Percentiles rank a stretch among this genome's conserved stretches.
Evolutionary conservation across 2,797 vertebrate genomes (phyloP).

Genomic region (Rallus crepitans): DNA sequence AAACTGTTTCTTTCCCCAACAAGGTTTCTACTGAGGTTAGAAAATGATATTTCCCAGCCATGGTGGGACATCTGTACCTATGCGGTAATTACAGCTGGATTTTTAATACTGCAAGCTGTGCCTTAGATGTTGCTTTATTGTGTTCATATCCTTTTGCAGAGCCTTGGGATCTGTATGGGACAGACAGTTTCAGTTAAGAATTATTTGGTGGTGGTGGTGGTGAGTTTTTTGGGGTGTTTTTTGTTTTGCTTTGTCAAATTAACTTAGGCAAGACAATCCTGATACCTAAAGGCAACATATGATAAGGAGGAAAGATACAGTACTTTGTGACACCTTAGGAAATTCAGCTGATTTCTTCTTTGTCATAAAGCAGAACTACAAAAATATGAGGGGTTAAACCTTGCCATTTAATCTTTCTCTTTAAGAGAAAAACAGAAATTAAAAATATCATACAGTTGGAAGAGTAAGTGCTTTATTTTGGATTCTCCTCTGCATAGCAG

Average conservation of each 20-base stretch:
- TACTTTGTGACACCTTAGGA: neutral
- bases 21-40: neutral
- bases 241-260: neutral
- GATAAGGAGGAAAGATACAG: neutral
- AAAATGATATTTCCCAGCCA: neutral
- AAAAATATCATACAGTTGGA: neutral
- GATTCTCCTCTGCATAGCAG: neutral
- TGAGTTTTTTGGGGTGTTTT: neutral
- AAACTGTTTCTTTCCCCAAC: neutral
- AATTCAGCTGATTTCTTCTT: neutral
- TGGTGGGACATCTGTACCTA: neutral
- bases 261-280: neutral
- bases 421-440: neutral
- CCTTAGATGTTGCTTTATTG: neutral
- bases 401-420: neutral
- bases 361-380: neutral
- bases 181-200: neutral
- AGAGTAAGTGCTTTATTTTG: slow-evolving; percentile 23
- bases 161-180: neutral
- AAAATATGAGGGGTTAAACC: neutral
- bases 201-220: no score
- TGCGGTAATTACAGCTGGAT: neutral
- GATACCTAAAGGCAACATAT: neutral
- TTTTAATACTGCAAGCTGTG: neutral
- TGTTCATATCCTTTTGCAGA: neutral